Percentiles rank a stretch among this genome's conserved stretches.
Conservation (phyloP, 2,888 invertebrate genomes). For the Chaetoderma sp. region DNA sequence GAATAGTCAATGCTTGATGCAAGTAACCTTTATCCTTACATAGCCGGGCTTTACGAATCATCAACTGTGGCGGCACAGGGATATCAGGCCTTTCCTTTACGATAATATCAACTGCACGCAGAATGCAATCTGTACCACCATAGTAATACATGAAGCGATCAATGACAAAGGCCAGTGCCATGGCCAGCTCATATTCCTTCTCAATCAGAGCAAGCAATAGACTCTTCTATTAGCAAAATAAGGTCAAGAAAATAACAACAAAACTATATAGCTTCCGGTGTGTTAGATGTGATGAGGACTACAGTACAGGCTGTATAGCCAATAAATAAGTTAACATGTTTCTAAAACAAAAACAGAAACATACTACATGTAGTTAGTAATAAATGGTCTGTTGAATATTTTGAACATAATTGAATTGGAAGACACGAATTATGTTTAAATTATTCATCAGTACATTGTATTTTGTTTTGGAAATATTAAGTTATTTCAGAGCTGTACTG, state of each 20-base stretch:
- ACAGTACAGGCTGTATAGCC: too few relatives aligned
- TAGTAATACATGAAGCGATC: conserved; percentile 36
- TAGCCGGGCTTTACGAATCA: conserved; percentile 32
- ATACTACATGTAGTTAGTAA: too few relatives aligned
- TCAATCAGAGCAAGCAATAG: conserved; percentile 25
- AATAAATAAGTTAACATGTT: too few relatives aligned
- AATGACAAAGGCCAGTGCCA: conserved; percentile 33
- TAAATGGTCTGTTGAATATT: too few relatives aligned
- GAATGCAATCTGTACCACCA: conserved; percentile 26
- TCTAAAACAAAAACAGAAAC: too few relatives aligned
- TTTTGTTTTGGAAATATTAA: too few relatives aligned
- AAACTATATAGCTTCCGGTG: too few relatives aligned
- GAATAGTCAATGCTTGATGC: conserved; percentile 29
- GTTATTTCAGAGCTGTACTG: too few relatives aligned
- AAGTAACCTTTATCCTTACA: conserved; percentile 37
- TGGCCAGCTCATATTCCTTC: conserved; percentile 13
- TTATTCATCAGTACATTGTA: too few relatives aligned
- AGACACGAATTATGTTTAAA: too few relatives aligned
- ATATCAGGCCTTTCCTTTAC: conserved; percentile 12
- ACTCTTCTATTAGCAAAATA: conserved; percentile 17
- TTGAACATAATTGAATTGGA: too few relatives aligned
- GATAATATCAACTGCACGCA: conserved; percentile 23
- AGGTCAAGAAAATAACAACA: background rate
- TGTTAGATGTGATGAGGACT: too few relatives aligned
- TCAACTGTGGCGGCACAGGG: conserved; percentile 34